Base-by-base conservation (phyloP, 2,888 invertebrate species). In the Drosophila engyochracea region DNA sequence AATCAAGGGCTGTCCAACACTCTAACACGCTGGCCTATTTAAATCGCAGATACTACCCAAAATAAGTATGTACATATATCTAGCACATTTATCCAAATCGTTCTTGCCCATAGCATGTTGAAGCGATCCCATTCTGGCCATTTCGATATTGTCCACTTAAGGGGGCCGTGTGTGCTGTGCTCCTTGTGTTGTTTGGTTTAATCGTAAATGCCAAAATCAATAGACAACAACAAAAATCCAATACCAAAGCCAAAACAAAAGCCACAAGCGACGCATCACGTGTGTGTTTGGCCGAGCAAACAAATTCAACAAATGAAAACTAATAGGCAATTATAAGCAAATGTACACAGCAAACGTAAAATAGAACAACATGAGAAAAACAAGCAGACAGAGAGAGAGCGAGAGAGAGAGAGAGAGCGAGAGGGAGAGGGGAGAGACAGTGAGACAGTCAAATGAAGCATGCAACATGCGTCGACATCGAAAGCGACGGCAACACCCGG, bases 291-390 rank as follows among this genome's bases (percentile, higher is more conserved):
- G 47, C 47, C 77, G 65, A 54, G 65, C 74, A 64, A 86, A 72
- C 70, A 68, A 78, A 87, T 73, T 89, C 89, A 90, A 90, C 91
- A 90, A 85, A 85, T 89, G 90, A 79, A 87, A 85, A 87, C 91
- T 85, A 91, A 85, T 85, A 84, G 91, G 82, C 91, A 85, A 91
- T 91, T 85, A 91, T 74, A 83, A 61, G 83, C 81, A 85, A 81
- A 84, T 77, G 84, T 82, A 41, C 47, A 55, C 63, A 62, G 47
- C 65, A 37, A 66, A 19, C 28, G 12, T 12, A 10, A 37, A 65
- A 55, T 30, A 62, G 22, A 47, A 14, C 14, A 14, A 25, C 7
- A 47, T 25, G 16, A 4, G 16, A 47, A 25, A 25, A 16, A 22
- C 16, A 39, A 39, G 9, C 33, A 47, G 60, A 62, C 25, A 28